Conservation (phyloP, 2,113 vertebrate genomes). For the Lontra canadensis region DNA sequence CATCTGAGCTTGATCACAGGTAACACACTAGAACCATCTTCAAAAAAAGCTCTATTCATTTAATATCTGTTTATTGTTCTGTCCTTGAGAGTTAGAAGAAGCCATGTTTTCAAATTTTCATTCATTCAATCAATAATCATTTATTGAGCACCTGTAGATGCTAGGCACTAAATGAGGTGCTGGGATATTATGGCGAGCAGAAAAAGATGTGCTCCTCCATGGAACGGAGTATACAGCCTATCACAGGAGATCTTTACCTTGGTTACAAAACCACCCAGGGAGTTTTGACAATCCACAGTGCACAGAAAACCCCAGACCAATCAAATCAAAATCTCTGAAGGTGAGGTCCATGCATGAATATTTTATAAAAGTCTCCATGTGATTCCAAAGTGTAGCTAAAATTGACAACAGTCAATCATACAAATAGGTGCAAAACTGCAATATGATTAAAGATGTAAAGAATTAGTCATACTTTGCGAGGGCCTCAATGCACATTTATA, state of each 20-base stretch:
- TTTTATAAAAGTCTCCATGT: neutral
- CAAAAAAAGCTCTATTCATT: neutral
- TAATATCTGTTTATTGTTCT: neutral
- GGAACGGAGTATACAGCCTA: neutral
- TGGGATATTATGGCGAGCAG: neutral
- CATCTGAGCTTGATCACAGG: neutral
- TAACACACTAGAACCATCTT: neutral
- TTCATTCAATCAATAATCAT: constrained; percentile 2
- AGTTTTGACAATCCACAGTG: neutral
- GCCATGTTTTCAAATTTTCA: neutral
- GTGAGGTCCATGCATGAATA: neutral
- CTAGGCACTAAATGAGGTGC: neutral
- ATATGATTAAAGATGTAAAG: neutral
- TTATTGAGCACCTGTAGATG: neutral
- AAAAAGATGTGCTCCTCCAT: neutral
- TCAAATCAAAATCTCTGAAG: neutral
- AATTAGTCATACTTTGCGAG: neutral
- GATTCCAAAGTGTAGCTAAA: neutral
- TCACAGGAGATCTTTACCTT: neutral
- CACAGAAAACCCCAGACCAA: neutral
- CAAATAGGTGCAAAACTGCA: neutral
- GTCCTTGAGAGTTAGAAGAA: neutral
- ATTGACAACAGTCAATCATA: constrained; percentile 11
- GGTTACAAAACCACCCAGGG: neutral
- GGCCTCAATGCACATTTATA: neutral